Evolutionary conservation across 1,140 invertebrate genomes (phyloP), one percentile per base, ranked within the genome.

Genomic region (Phocides pigmalion): DNA sequence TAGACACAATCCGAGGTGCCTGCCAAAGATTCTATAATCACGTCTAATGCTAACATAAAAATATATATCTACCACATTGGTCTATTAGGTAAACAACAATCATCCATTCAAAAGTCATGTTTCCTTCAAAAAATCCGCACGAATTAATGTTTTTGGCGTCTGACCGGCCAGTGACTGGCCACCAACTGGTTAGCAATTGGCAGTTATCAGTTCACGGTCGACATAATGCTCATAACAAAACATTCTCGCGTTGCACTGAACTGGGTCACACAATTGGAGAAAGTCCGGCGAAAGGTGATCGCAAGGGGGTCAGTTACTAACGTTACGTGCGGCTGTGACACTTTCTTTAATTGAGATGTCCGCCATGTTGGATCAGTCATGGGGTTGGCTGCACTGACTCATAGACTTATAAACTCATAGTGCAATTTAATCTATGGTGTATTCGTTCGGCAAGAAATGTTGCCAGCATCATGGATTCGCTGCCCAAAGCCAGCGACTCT

Each of bases 201-300:
- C n/a, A n/a, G n/a, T n/a, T 35, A 35, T 35, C 0, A 49, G 71
- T 74, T 77, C 75, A 77, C 64, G 76, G 76, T 68, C 76, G 73
- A 47, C 61, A 67, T 63, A 68, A 70, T 41, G 53, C 58, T 56
- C 46, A 58, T 58, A 44, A 58, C 53, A 58, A 58, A 53, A 53
- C 50, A 53, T 37, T 20, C 50, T 53, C 53, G 20, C 44, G 39
- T 42, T 58, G 53, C 53, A 53, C 53, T 17, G 53, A 68, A 28
- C 53, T 68, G 56, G 64, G 72, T 47, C 73, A 69, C 58, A 63
- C 54, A 50, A 62, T 37, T 68, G 72, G 80, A 65, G 81, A 83
- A 83, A 83, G 81, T 81, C 67, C 70, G 62, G 81, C 66, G 81
- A 83, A 83, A 83, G 81, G 76, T 76, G 76, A 66, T 65, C 69